Conservation (phyloP, 1,140 invertebrate genomes). For the Pogonognathellus flavescens region DNA sequence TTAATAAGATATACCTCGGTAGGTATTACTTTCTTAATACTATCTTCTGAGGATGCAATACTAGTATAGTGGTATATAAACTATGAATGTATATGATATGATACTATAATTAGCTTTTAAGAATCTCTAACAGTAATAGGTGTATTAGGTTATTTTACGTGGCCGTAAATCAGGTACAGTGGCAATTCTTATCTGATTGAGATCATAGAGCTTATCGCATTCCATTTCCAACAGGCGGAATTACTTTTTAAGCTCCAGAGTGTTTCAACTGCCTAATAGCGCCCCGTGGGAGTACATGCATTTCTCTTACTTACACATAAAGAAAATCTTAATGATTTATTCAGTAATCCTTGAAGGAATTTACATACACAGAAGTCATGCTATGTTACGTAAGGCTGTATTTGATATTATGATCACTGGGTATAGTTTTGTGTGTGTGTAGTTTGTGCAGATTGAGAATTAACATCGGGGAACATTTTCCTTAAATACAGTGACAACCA, state of each 20-base stretch:
- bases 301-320: neutral
- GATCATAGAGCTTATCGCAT: conserved; percentile 34
- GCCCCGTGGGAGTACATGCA: neutral
- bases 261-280: neutral
- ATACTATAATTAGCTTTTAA: conserved; percentile 32
- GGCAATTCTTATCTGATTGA: conserved; percentile 38
- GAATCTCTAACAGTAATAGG: neutral
- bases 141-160: neutral
- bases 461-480: neutral
- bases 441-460: neutral
- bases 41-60: too few species aligned
- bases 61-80: too few species aligned
- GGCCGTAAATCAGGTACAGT: neutral
- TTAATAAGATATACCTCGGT: too few species aligned
- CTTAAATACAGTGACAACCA: too few species aligned
- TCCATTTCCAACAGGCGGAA: conserved; percentile 43
- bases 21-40: too few species aligned
- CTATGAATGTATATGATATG: neutral
- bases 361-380: neutral
- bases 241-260: conserved; percentile 2
- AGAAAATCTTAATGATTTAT: conserved; percentile 18
- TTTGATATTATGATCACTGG: neutral
- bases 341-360: conserved; percentile 36
- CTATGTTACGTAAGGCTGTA: neutral
- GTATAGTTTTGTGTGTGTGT: neutral